Conservation (phyloP, 2,888 invertebrate genomes). For the Glaucopsyche alexis region DNA sequence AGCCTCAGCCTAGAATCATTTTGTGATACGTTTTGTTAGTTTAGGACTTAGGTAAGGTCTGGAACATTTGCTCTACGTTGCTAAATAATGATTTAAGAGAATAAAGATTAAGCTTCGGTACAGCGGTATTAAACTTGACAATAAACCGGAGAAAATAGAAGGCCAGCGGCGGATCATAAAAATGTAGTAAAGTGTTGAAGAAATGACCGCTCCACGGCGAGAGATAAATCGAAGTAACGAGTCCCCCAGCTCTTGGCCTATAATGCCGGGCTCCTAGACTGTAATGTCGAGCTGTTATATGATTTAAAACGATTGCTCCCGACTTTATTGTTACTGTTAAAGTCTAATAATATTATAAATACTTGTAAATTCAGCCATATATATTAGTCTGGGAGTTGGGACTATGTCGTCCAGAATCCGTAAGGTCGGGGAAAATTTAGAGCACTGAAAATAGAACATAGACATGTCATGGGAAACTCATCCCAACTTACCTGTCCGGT, state of each 20-base stretch:
- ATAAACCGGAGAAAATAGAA: slow-evolving; percentile 2
- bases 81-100: background rate
- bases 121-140: background rate
- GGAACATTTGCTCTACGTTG: background rate
- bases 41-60: background rate
- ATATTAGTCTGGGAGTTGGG: too few relatives aligned
- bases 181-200: slow-evolving; percentile 19
- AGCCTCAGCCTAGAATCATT: too few relatives aligned
- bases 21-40: background rate
- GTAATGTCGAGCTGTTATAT: slow-evolving; percentile 16
- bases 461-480: too few relatives aligned
- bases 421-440: too few relatives aligned
- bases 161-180: slow-evolving; percentile 7
- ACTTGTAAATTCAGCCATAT: background rate
- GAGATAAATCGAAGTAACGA: slow-evolving; percentile 18
- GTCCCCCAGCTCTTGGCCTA: slow-evolving; percentile 13
- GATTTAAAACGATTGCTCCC: slow-evolving; percentile 4
- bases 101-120: background rate
- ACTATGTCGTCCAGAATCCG: too few relatives aligned
- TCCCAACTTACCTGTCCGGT: too few relatives aligned
- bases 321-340: slow-evolving; percentile 14
- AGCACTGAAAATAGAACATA: too few relatives aligned
- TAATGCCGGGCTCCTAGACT: slow-evolving; percentile 2
- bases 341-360: background rate
- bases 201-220: slow-evolving; percentile 10